A percentile compares a stretch with the other conserved stretches of the same genome.
phyloP scores from a whole-genome alignment of 2,888 invertebrate species.

The Nasonovia ribisnigri region DNA sequence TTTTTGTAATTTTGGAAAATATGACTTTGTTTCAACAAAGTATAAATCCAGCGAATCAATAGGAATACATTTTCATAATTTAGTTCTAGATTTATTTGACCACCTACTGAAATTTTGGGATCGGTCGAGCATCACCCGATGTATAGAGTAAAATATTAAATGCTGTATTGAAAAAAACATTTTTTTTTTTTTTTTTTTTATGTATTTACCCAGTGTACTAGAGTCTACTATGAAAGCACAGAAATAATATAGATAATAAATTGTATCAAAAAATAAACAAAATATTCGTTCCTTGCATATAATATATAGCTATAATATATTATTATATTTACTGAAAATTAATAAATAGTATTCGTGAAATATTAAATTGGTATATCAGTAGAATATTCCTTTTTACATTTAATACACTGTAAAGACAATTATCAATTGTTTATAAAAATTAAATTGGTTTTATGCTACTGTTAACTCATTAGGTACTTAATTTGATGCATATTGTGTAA shows the following conservation, averaged over 20 bases:
- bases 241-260: not conserved
- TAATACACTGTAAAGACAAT: not conserved
- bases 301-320: not conserved
- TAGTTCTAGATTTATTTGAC: not conserved
- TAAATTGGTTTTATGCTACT: not conserved
- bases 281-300: not conserved
- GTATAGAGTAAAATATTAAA: not conserved
- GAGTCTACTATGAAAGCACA: not conserved
- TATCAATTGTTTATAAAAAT: not conserved
- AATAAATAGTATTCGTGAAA: not conserved
- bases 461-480: not conserved
- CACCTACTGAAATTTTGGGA: rapidly evolving
- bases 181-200: not conserved
- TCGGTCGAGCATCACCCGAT: not conserved
- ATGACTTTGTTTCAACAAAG: not conserved
- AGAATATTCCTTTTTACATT: not conserved
- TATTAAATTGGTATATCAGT: not conserved
- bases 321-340: not conserved
- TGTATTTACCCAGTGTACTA: too few relatives aligned
- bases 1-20: not conserved
- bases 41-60: not conserved
- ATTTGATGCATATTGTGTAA: not conserved
- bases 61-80: not conserved
- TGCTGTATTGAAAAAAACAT: not conserved
- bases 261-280: not conserved